Evolutionary conservation across 2,113 vertebrate species (phyloP).

Genomic region (Mustela lutreola): DNA sequence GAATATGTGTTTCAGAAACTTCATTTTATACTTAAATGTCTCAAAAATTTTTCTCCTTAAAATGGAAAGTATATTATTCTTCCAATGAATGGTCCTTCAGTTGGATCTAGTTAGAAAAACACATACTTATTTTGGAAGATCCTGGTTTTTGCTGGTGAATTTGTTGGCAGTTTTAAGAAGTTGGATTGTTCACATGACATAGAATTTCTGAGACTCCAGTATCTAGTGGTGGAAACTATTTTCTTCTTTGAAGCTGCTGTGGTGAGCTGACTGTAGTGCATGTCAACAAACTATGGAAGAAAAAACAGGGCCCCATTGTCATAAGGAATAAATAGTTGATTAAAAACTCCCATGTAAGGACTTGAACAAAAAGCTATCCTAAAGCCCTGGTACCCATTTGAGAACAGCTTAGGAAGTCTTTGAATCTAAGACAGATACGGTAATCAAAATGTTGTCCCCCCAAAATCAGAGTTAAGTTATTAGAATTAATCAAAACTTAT

Average conservation of each 20-base stretch:
- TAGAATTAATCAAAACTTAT: not conserved
- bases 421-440: not conserved
- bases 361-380: not conserved
- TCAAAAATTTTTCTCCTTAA: not conserved
- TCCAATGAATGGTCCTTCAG: not conserved
- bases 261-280: not conserved
- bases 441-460: not conserved
- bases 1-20: not conserved
- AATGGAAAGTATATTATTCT: not conserved
- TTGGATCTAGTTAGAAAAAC: not conserved
- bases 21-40: slow-evolving; percentile 1
- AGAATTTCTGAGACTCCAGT: not conserved
- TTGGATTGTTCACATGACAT: not conserved
- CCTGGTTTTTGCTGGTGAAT: not conserved
- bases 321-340: not conserved
- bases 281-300: not conserved
- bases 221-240: not conserved
- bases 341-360: not conserved
- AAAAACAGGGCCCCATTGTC: not conserved
- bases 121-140: not conserved
- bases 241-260: not conserved
- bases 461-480: not conserved
- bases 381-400: not conserved
- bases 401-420: not conserved
- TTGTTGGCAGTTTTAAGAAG: not conserved